Evolutionary conservation across 2,888 invertebrate genomes (phyloP).

Genomic region (Harpalus rubripes): DNA sequence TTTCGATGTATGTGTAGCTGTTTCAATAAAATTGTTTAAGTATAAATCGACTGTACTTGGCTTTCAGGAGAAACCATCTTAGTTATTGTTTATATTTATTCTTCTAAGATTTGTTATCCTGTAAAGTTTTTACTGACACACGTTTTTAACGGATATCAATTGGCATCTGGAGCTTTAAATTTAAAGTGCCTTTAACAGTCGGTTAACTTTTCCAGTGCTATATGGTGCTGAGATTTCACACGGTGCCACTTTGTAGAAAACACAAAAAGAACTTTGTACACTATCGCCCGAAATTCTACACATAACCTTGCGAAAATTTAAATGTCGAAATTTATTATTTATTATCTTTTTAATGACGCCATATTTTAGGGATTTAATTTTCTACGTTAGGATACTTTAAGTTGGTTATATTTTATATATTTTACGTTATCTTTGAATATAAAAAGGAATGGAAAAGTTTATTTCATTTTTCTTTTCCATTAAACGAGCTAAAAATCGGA

Average conservation of each 20-base stretch:
- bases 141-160: constrained; percentile 43
- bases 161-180: constrained; percentile 55
- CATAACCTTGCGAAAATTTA: not conserved
- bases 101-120: constrained; percentile 37
- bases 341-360: not conserved
- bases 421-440: too few relatives aligned
- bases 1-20: constrained; percentile 47
- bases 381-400: too few relatives aligned
- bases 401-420: too few relatives aligned
- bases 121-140: constrained; percentile 26
- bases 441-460: too few relatives aligned
- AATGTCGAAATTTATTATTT: not conserved
- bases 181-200: constrained; percentile 57
- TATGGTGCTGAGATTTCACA: constrained; percentile 58
- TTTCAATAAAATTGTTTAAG: constrained; percentile 48
- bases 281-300: not conserved
- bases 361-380: not conserved
- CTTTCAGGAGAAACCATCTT: constrained; percentile 21
- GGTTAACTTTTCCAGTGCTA: constrained; percentile 54
- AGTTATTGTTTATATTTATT: constrained; percentile 45
- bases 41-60: constrained; percentile 35
- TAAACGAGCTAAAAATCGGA: too few relatives aligned
- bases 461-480: too few relatives aligned
- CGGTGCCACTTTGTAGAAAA: constrained; percentile 59
- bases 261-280: constrained; percentile 13